Conservation (phyloP, 1,140 invertebrate genomes). For the Drosophila mojavensis region DNA sequence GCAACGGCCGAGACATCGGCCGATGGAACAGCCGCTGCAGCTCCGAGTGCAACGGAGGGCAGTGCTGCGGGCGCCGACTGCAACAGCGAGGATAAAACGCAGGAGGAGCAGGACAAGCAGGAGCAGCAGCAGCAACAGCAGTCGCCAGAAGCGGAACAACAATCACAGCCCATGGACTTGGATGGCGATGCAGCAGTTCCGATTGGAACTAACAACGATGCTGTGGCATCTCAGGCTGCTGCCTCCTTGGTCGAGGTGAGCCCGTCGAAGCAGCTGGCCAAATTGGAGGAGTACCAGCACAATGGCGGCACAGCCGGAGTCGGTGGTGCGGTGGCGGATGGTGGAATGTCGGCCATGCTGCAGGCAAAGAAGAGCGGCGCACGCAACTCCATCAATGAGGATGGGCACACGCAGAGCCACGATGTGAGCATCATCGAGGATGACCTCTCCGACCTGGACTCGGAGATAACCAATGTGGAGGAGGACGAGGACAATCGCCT, state of each 20-base stretch:
- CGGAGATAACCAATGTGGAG: slow-evolving; percentile 92
- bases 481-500: slow-evolving; percentile 94
- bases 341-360: slow-evolving; percentile 58
- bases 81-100: slow-evolving; percentile 18
- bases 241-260: slow-evolving; percentile 32
- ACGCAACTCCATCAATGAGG: slow-evolving; percentile 71
- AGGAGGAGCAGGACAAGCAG: slow-evolving; percentile 28
- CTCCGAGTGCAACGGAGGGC: neutral
- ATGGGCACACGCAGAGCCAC: slow-evolving; percentile 57
- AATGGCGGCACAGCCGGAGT: slow-evolving; percentile 41
- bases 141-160: neutral
- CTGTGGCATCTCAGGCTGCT: neutral
- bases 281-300: slow-evolving; percentile 64
- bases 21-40: slow-evolving; percentile 12
- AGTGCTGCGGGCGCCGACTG: slow-evolving; percentile 13
- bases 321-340: neutral
- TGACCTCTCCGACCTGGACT: slow-evolving; percentile 92
- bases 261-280: slow-evolving; percentile 53
- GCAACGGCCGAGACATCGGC: slow-evolving; percentile 12
- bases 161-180: slow-evolving; percentile 56
- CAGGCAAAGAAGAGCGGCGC: slow-evolving; percentile 74
- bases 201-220: neutral
- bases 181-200: slow-evolving; percentile 34
- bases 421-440: slow-evolving; percentile 81
- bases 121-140: slow-evolving; percentile 4